Percentiles rank a stretch among this genome's conserved stretches.
phyloP scores from a whole-genome alignment of 1,140 invertebrate species.

The Pseudobourletiella spinata region DNA sequence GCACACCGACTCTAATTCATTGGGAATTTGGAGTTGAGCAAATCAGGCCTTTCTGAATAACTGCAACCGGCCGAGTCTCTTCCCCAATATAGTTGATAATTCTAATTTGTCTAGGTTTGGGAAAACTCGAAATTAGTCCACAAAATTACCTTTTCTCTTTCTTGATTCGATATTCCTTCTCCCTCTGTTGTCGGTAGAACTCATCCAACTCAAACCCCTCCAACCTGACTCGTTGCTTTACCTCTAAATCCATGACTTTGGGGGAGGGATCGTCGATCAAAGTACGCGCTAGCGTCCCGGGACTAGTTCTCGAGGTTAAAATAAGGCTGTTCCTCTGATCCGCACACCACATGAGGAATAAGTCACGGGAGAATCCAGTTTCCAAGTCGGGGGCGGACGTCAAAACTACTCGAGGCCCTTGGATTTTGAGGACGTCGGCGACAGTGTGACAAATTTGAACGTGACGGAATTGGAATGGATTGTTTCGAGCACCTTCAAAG shows the following conservation, averaged over 20 bases:
- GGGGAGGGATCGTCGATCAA: constrained; percentile 75
- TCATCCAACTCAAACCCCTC: constrained; percentile 90
- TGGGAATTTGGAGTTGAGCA: no score
- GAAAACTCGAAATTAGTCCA: no score
- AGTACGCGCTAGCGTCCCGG: constrained; percentile 74
- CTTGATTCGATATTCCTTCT: constrained; percentile 41
- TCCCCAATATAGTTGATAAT: no score
- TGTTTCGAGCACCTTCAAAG: constrained; percentile 92
- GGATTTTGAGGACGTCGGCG: constrained; percentile 74
- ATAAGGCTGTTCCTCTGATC: constrained; percentile 93
- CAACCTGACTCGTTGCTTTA: constrained; percentile 64
- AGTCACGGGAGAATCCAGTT: constrained; percentile 86
- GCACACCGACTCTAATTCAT: no score
- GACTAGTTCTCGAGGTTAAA: constrained; percentile 72
- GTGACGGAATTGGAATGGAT: constrained; percentile 90
- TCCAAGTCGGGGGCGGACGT: constrained; percentile 93
- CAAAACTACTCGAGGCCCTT: constrained; percentile 91
- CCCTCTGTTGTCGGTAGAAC: constrained; percentile 52
- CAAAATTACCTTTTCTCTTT: constrained; percentile 47
- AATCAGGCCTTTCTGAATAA: no score
- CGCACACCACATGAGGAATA: constrained; percentile 89
- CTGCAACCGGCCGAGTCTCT: background rate
- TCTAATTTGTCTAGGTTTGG: no score
- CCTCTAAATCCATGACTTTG: constrained; percentile 58
- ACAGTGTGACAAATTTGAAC: constrained; percentile 90